Percentiles rank a stretch among this genome's conserved stretches.
Evolutionary conservation across 2,888 invertebrate genomes (phyloP).

Genomic region (Agelastica alni): DNA sequence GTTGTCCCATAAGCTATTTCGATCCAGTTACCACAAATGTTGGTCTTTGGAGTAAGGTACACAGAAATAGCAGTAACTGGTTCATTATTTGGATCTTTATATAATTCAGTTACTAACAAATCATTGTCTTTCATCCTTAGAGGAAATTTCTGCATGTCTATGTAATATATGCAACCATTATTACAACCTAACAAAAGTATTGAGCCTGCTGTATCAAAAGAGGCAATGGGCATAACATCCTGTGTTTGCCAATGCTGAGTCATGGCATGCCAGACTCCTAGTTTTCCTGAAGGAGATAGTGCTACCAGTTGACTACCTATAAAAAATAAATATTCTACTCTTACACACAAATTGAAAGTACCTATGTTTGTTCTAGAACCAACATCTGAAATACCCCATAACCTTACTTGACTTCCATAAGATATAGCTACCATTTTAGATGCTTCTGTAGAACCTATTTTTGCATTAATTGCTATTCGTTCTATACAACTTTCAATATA

Average conservation of each 20-base stretch:
- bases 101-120: constrained; percentile 93
- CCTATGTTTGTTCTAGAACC: constrained; percentile 77
- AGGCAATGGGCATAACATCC: constrained; percentile 92
- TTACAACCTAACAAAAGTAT: constrained; percentile 93
- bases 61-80: constrained; percentile 98
- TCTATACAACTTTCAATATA: constrained; percentile 89
- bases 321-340: constrained; percentile 95
- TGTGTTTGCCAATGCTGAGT: constrained; percentile 99
- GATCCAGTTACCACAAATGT: constrained; percentile 98
- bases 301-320: constrained; percentile 98
- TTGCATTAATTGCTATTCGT: constrained; percentile 85
- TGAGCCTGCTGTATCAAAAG: constrained; percentile 96
- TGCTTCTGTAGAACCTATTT: constrained; percentile 63
- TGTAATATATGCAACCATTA: constrained; percentile 96
- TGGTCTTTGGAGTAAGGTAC: constrained; percentile 98
- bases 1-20: constrained; percentile 99
- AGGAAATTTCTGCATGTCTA: constrained; percentile 99
- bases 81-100: constrained; percentile 91
- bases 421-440: constrained; percentile 85
- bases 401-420: constrained; percentile 73
- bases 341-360: constrained; percentile 87
- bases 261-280: constrained; percentile 99
- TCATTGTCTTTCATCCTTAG: constrained; percentile 99
- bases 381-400: constrained; percentile 81
- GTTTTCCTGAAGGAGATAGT: constrained; percentile 86